Percentiles rank a stretch among this genome's conserved stretches.
Evolutionary conservation across 1,140 invertebrate species (phyloP).

Genomic region (Trypoxylus dichotomus): DNA sequence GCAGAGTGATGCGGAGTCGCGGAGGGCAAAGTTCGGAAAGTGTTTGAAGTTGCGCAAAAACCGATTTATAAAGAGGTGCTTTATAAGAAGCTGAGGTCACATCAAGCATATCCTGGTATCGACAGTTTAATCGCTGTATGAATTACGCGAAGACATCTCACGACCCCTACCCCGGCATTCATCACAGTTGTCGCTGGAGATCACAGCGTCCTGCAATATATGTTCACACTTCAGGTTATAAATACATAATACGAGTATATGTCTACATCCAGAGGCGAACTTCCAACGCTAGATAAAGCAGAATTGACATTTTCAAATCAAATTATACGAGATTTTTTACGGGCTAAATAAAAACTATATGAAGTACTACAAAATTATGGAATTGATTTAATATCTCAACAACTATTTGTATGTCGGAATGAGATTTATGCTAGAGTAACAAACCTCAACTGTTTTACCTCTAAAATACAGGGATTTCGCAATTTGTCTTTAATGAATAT

Average conservation of each 20-base stretch:
- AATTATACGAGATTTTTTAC: too few species aligned
- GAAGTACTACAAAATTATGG: too few species aligned
- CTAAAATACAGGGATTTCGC: too few species aligned
- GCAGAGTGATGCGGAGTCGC: not conserved
- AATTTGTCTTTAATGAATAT: too few species aligned
- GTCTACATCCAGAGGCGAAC: not conserved
- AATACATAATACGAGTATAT: not conserved
- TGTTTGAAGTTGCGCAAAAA: constrained; percentile 29
- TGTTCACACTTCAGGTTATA: not conserved
- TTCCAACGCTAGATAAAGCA: not conserved
- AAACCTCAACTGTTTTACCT: too few species aligned
- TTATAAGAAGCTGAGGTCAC: constrained; percentile 26
- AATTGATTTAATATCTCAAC: too few species aligned
- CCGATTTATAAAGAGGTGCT: constrained; percentile 27
- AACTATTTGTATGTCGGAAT: too few species aligned
- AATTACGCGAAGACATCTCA: constrained; percentile 36
- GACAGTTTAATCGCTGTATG: constrained; percentile 37
- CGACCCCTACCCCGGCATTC: constrained; percentile 34
- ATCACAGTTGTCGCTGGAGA: constrained; percentile 19
- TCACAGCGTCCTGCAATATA: not conserved
- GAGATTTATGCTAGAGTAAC: too few species aligned
- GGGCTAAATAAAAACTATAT: too few species aligned
- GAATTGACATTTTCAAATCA: too few species aligned
- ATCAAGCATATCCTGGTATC: constrained; percentile 32
- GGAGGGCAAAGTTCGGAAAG: constrained; percentile 12